Evolutionary conservation across 2,113 vertebrate species (phyloP), one percentile per base, ranked within the genome.

Genomic region (Hiodon tergisus): DNA sequence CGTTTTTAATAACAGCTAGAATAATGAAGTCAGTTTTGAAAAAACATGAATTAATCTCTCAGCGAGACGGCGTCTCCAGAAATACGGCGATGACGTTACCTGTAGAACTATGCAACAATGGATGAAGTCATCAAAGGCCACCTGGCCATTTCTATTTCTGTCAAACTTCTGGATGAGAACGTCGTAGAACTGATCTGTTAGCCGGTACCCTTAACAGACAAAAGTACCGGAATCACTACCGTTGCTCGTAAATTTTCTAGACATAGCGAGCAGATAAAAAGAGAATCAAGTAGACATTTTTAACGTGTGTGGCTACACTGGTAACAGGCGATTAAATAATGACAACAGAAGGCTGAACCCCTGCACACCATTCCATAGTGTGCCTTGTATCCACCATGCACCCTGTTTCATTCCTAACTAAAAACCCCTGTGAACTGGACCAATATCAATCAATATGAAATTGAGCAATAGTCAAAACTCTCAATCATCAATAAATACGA

Each of bases 81-180:
- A 68, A 6, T 2, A 16, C 17, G 52, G 31, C 51, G 6, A 2
- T 16, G 7, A 59, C 31, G 13, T 89, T 90, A 99, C 97, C 95
- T 99, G 97, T 81, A 99, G 79, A 75, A 98, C 95, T 74, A 96
- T 96, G 78, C 97, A 99, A 82, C 97, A 98, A 85, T 99, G 97
- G 86, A 99, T 97, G 89, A 99, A 99, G 87, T 99, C 97, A 80
- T 99, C 97, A 16, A 99, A 99, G 53, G 97, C 97, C 60, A 99
- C 93, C 80, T 99, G 97, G 65, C 94, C 94, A 86, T 91, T 94
- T 80, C 94, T 95, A 87, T 99, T 97, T 63, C 97, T 91, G 89
- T 99, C 97, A 48, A 99, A 99, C 85, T 98, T 98, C 31, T 94
- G 91, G 74, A 99, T 97, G 78, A 99, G 95, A 6, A 95, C 93